phyloP scores from a whole-genome alignment of 1,140 invertebrate species.

The Cepaea nemoralis region DNA sequence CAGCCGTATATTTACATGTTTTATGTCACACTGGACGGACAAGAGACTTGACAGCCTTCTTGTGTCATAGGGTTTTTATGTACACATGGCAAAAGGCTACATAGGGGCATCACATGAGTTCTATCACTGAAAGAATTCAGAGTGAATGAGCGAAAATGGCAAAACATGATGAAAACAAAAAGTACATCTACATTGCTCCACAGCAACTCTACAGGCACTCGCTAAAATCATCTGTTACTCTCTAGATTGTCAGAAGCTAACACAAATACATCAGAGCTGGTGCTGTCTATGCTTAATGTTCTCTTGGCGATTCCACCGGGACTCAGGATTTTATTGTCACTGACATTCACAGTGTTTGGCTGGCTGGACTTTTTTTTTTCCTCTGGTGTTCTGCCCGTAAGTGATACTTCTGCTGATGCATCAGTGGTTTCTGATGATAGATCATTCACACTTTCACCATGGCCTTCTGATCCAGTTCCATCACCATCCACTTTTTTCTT shows the following conservation, averaged over 20 bases:
- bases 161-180: background rate
- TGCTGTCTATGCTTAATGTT: slow-evolving; percentile 3
- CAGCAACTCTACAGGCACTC: background rate
- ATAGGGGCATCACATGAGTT: background rate
- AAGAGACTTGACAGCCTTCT: background rate
- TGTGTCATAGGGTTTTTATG: background rate
- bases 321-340: background rate
- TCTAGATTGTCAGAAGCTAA: slow-evolving; percentile 33
- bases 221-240: slow-evolving; percentile 21
- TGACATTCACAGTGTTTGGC: slow-evolving; percentile 36
- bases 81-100: background rate
- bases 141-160: background rate
- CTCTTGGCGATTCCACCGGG: background rate
- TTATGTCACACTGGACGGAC: no score
- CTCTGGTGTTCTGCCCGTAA: background rate
- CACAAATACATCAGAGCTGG: slow-evolving; percentile 37
- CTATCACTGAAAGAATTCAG: background rate
- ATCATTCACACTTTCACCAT: slow-evolving; percentile 31
- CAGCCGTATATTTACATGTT: no score
- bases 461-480: slow-evolving; percentile 11
- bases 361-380: slow-evolving; percentile 41
- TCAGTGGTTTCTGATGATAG: no score
- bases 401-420: background rate
- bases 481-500: slow-evolving; percentile 38
- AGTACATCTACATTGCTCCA: background rate